Percentiles rank a stretch among this genome's conserved stretches.
phyloP scores from a whole-genome alignment of 2,888 invertebrate genomes.

The Apomyelois bistriatella region DNA sequence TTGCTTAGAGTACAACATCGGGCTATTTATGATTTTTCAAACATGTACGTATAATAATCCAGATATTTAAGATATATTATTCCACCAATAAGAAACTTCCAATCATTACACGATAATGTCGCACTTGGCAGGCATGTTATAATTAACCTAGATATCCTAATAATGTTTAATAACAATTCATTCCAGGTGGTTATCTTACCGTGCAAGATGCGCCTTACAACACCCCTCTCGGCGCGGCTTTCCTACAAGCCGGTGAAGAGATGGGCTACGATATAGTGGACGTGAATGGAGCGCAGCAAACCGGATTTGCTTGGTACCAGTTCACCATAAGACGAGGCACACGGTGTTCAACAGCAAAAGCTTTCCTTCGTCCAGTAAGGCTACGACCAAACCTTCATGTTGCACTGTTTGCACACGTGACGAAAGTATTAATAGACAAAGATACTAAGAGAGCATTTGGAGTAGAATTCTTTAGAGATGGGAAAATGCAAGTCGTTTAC shows the following conservation, averaged over 20 bases:
- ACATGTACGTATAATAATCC: too few species aligned
- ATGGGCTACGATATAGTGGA: slow-evolving; percentile 94
- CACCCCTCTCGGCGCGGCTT: slow-evolving; percentile 91
- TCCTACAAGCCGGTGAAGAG: slow-evolving; percentile 93
- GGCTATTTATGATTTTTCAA: neutral
- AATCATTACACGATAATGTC: neutral
- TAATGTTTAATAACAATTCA: slow-evolving; percentile 7
- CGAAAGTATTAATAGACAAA: slow-evolving; percentile 86
- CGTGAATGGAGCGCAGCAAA: slow-evolving; percentile 91
- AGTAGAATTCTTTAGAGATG: slow-evolving; percentile 87
- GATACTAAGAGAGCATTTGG: slow-evolving; percentile 86
- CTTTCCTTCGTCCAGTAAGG: slow-evolving; percentile 89
- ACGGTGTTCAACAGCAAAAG: slow-evolving; percentile 91
- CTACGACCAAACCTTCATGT: slow-evolving; percentile 90
- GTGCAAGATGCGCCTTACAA: slow-evolving; percentile 89
- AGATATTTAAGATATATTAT: neutral
- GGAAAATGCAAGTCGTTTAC: slow-evolving; percentile 79
- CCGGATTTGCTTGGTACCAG: slow-evolving; percentile 92
- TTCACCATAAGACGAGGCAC: slow-evolving; percentile 93
- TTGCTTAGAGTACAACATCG: too few species aligned
- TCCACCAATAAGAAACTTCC: neutral
- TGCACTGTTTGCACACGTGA: slow-evolving; percentile 89
- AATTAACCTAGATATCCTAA: neutral
- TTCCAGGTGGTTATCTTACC: slow-evolving; percentile 86
- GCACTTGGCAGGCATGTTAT: neutral